Evolutionary conservation across 2,113 vertebrate species (phyloP), one percentile per base, ranked within the genome.

Genomic region (Pleuronectes platessa): DNA sequence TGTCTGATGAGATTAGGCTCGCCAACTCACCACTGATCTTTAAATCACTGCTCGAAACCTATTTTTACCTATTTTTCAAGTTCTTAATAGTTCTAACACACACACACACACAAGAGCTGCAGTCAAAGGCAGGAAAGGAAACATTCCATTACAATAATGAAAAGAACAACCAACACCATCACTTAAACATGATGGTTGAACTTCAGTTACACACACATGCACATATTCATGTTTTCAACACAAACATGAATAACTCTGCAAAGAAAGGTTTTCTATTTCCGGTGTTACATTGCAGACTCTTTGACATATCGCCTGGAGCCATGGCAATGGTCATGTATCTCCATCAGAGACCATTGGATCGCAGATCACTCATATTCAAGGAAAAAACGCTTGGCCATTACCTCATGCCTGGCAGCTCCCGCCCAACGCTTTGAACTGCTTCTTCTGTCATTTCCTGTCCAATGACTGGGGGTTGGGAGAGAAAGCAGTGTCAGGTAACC

Each of bases 371-470:
- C 80, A 75, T 61, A 47, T 69, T 69, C 47, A 71, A 61, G 65
- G 17, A 40, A 49, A 88, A 42, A 74, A 55, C 51, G 68, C 37
- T 5, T 27, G 0, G 45, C 60, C 63, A 60, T 54, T 27, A 53
- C 51, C 56, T 62, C 61, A 58, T 66, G 76, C 58, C 62, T 60
- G 2, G 13, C 63, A 62, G 53, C 51, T 62, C 58, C 58, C 0
- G 23, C 61, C 40, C 8, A 1, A 8, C 0, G 7, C 82, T 81
- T 78, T 82, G 67, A 78, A 74, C 53, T 20, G 20, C 45, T 71
- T 85, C 73, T 71, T 60, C 27, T 73, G 49, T 35, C 76, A 68
- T 75, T 82, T 89, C 82, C 84, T 79, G 68, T 82, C 49, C 63
- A 73, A 37, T 7, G 13, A 55, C 61, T 3, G 2, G 37, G 14